Evolutionary conservation across 2,113 vertebrate genomes (phyloP).

Genomic region (Bos javanicus): DNA sequence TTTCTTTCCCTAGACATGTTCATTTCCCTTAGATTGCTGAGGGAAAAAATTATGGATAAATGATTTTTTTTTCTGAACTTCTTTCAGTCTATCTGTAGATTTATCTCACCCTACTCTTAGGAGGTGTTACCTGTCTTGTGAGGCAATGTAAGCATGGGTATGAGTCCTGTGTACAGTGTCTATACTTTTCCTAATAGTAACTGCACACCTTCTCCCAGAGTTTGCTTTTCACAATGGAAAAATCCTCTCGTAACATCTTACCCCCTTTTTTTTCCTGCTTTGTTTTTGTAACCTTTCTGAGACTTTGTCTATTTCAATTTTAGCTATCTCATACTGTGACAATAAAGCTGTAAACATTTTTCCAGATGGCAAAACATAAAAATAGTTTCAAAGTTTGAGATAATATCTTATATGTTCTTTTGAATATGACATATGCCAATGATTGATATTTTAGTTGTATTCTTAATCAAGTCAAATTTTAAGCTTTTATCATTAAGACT

Average conservation of each 20-base stretch:
- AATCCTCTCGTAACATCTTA: background rate
- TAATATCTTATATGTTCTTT: constrained; percentile 25
- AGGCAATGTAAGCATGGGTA: background rate
- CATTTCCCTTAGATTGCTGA: background rate
- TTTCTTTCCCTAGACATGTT: background rate
- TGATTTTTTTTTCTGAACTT: background rate
- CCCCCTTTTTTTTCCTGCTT: background rate
- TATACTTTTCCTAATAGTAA: background rate
- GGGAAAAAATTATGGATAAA: background rate
- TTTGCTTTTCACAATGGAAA: background rate
- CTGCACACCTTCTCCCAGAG: background rate
- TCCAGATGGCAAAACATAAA: constrained; percentile 38
- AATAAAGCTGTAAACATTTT: constrained; percentile 30
- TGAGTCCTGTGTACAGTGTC: background rate
- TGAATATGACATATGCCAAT: constrained; percentile 27
- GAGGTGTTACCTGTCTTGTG: background rate
- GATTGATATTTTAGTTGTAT: constrained; percentile 31
- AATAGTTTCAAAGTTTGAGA: constrained; percentile 35
- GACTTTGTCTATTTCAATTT: constrained; percentile 8
- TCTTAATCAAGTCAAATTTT: constrained; percentile 42
- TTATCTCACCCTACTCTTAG: background rate
- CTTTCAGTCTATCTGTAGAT: background rate
- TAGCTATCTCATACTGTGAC: constrained; percentile 30
- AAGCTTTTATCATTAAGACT: constrained; percentile 14
- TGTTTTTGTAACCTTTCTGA: background rate